These are phyloP conservation scores for Burhinus bistriatus DNA, from an alignment of 2,113 vertebrate genomes.

Conservation along the genomic window DNA sequence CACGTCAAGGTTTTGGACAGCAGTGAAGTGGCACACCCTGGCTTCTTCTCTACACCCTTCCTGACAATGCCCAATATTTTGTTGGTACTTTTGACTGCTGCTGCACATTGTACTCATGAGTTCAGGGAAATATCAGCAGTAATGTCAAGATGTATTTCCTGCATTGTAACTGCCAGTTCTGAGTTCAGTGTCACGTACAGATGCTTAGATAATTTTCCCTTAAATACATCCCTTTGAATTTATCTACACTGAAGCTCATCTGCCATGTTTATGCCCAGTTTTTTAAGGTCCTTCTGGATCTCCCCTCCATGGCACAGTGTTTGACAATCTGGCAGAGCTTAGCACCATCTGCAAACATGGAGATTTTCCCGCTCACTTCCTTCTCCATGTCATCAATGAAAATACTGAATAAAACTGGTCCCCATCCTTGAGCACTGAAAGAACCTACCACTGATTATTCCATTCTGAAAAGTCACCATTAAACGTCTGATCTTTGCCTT, in stretches of 20 bases:
- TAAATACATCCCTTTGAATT: neutral
- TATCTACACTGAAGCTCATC: neutral
- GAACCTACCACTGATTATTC: neutral
- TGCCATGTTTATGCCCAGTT: neutral
- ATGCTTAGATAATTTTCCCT: neutral
- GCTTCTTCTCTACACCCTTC: neutral
- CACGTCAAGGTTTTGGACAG: neutral
- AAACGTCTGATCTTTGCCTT: neutral
- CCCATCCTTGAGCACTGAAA: neutral
- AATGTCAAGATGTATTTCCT: neutral
- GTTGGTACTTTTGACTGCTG: neutral
- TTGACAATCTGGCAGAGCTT: neutral
- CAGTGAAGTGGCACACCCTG: neutral
- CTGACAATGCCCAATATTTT: neutral
- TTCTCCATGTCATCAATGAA: neutral
- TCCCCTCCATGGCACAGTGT: neutral
- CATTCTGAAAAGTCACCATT: neutral
- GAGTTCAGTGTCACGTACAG: neutral
- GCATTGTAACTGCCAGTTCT: neutral
- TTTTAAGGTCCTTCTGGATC: neutral
- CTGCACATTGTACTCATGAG: neutral
- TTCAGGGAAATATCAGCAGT: neutral
- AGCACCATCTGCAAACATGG: neutral
- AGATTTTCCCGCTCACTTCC: neutral
- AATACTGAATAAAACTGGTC: neutral